phyloP scores from a whole-genome alignment of 2,113 vertebrate genomes.

The Scophthalmus maximus region DNA sequence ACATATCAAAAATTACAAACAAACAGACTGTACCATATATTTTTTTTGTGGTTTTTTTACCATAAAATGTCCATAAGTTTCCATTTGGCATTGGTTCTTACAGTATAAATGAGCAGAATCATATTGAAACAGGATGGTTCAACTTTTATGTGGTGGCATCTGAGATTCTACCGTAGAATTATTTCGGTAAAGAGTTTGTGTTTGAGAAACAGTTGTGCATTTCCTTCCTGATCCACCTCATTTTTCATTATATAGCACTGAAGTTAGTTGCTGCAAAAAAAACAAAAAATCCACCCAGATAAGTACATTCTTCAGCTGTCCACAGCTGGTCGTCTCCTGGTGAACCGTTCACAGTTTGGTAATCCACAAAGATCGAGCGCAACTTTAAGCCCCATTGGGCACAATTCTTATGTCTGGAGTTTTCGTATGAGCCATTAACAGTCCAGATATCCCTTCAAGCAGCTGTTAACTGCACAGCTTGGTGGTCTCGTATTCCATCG shows the following conservation, averaged over 20 bases:
- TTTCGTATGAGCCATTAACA: slow-evolving; percentile 14
- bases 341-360: slow-evolving; percentile 49
- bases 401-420: slow-evolving; percentile 29
- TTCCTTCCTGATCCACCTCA: slow-evolving; percentile 36
- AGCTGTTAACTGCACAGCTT: slow-evolving; percentile 97
- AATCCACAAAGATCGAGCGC: slow-evolving; percentile 56
- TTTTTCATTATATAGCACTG: slow-evolving; percentile 44
- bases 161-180: slow-evolving; percentile 51
- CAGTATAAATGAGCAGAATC: slow-evolving; percentile 78
- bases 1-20: slow-evolving; percentile 99
- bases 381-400: slow-evolving; percentile 31
- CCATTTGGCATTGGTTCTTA: slow-evolving; percentile 86
- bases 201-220: slow-evolving; percentile 58
- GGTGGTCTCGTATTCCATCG: slow-evolving; percentile 94
- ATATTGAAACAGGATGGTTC: slow-evolving; percentile 72
- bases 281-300: slow-evolving; percentile 38
- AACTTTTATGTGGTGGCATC: slow-evolving; percentile 51
- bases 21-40: slow-evolving; percentile 82
- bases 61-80: slow-evolving; percentile 88
- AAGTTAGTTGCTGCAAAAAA: slow-evolving; percentile 52
- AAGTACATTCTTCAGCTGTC: slow-evolving; percentile 73
- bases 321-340: slow-evolving; percentile 34
- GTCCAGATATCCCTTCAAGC: slow-evolving; percentile 33
- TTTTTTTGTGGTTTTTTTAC: slow-evolving; percentile 62
- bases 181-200: slow-evolving; percentile 40